Evolutionary conservation across 2,888 invertebrate species (phyloP), one percentile per base, ranked within the genome.

Genomic region (Drosophila mimica): DNA sequence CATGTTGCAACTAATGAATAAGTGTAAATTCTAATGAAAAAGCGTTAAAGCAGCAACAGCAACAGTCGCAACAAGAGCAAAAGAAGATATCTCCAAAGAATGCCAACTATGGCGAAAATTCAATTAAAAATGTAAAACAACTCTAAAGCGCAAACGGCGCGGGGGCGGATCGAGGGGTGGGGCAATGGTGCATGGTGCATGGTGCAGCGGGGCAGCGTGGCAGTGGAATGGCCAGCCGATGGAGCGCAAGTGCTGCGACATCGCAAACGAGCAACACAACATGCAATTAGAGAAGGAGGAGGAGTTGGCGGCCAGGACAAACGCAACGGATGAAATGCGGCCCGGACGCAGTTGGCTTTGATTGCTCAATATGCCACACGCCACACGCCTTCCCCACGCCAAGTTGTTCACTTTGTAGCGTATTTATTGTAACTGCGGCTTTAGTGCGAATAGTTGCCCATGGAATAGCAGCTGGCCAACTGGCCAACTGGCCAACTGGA

Each of bases 121-220:
- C 87, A 87, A 87, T 87, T 87, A 87, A 88, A 87, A 89, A 87
- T 87, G 87, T 83, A 89, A 89, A 87, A 87, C 89, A 89, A 89
- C 88, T 89, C 82, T 60, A 83, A 85, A 86, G 85, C 83, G 86
- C 70, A 75, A 73, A 58, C 65, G 46, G 40, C 58, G 34, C 57
- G 66, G 34, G 62, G 57, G 46, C 46, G 49, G 34, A 13, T 30
- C 51, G 34, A 43, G 48, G 53, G 52, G 8, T 52, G 31, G 11
- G 11, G 8, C 28, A 57, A 49, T 20, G 40, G 51, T 9, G 52
- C 25, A 25, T 25, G 25, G 25, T 2, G 25, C 25, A 25, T 2
- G 2, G 31, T n/a, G 13, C 4, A 51, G 43, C 11, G 66, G 30
- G n/a, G 43, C 9, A 15, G 30, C 4, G 9, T 15, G 8, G 11